phyloP scores from a whole-genome alignment of 2,113 vertebrate species.

The Eulemur macaco region DNA sequence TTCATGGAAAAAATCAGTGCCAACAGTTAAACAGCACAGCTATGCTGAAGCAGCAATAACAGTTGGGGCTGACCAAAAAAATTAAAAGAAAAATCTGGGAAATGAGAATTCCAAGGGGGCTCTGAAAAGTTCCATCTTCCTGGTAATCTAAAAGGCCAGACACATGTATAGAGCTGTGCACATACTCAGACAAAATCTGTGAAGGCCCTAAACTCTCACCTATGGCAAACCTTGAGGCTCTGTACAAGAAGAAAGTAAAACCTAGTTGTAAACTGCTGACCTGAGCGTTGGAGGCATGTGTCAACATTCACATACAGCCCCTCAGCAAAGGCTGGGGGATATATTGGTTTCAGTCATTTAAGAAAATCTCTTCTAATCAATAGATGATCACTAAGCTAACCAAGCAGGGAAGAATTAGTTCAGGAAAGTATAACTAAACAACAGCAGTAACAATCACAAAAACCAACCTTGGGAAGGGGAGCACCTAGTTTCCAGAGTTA shows the following conservation, averaged over 20 bases:
- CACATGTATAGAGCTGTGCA: not conserved
- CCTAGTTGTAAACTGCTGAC: not conserved
- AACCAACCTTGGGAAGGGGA: not conserved
- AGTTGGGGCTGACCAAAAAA: not conserved
- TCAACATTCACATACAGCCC: not conserved
- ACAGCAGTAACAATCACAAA: not conserved
- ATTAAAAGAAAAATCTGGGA: not conserved
- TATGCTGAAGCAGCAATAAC: not conserved
- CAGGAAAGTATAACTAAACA: not conserved
- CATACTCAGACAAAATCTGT: not conserved
- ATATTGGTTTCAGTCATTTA: not conserved
- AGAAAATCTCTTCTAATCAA: not conserved
- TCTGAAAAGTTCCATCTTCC: not conserved
- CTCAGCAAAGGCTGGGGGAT: not conserved
- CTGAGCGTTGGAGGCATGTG: not conserved
- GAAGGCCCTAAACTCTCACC: not conserved
- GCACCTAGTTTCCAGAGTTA: not conserved
- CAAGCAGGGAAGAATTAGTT: not conserved
- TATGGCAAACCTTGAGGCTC: not conserved
- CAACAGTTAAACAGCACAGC: not conserved
- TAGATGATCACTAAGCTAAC: too few species aligned
- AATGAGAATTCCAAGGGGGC: not conserved
- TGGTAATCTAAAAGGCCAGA: not conserved
- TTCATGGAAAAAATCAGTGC: not conserved
- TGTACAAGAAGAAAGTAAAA: not conserved